These are phyloP conservation scores for Myoxocephalus aenaeus DNA, from an alignment of 2,797 vertebrate genomes.

Conservation along the genomic window DNA sequence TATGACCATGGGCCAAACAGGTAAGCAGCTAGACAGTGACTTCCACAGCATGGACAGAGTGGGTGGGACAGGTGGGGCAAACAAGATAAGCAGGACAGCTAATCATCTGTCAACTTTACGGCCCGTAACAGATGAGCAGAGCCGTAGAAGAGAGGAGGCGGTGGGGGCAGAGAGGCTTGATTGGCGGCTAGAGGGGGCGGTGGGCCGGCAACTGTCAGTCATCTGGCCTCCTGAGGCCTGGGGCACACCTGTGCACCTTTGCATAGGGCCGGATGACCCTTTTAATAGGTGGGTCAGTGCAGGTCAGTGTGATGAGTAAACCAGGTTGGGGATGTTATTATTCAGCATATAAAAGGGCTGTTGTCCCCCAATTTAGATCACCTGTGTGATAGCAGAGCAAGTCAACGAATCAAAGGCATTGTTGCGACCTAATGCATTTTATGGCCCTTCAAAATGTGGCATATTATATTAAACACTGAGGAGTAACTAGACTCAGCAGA, in stretches of 20 bases:
- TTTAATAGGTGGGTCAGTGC: constrained; percentile 39
- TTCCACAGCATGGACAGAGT: constrained; percentile 31
- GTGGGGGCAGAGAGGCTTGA: constrained; percentile 48
- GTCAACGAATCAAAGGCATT: constrained; percentile 57
- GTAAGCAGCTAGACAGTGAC: constrained; percentile 30
- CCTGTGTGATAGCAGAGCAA: constrained; percentile 57
- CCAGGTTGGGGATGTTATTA: constrained; percentile 58
- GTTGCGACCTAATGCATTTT: constrained; percentile 49
- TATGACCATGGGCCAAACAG: constrained; percentile 13
- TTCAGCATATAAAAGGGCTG: constrained; percentile 65
- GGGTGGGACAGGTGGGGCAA: constrained; percentile 36
- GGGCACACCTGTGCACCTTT: constrained; percentile 72
- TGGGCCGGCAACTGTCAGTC: constrained; percentile 71
- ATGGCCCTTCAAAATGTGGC: constrained; percentile 35
- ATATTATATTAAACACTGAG: constrained; percentile 30
- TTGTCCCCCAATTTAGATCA: constrained; percentile 53
- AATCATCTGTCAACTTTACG: constrained; percentile 71
- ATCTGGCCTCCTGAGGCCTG: constrained; percentile 48
- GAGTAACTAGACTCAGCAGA: constrained; percentile 24
- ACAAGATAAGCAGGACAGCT: constrained; percentile 59
- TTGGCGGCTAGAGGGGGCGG: constrained; percentile 54
- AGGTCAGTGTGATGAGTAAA: constrained; percentile 47
- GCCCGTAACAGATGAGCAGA: constrained; percentile 71
- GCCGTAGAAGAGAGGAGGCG: constrained; percentile 47
- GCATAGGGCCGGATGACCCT: constrained; percentile 39